Evolutionary conservation across 2,113 vertebrate species (phyloP).

Genomic region (Laticauda laticaudata): DNA sequence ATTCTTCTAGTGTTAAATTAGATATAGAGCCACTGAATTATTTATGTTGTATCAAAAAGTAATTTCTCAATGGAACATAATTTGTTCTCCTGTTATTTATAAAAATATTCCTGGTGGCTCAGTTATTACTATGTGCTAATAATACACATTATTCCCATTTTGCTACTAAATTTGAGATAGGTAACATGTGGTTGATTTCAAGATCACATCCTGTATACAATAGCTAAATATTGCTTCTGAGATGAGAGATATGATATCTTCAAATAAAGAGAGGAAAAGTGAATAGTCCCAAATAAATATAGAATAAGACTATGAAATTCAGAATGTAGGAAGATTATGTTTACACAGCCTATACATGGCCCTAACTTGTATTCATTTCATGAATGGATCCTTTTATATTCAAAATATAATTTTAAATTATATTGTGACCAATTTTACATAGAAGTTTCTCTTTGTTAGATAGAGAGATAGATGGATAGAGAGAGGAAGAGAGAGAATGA

Average conservation of each 20-base stretch:
- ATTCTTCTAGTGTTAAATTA: slow-evolving; percentile 16
- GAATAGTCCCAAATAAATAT: slow-evolving; percentile 18
- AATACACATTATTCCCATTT: slow-evolving; percentile 10
- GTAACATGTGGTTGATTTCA: slow-evolving; percentile 31
- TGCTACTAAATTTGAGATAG: slow-evolving; percentile 30
- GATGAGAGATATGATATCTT: slow-evolving; percentile 17
- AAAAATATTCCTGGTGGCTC: slow-evolving; percentile 12
- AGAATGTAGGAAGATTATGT: slow-evolving; percentile 27
- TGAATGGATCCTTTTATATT: slow-evolving; percentile 24
- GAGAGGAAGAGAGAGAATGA: neutral
- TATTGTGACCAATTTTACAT: neutral
- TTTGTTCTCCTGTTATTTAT: neutral
- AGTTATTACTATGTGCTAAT: slow-evolving; percentile 18
- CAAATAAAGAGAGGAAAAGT: slow-evolving; percentile 13
- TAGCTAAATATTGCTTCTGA: slow-evolving; percentile 17
- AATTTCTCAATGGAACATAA: slow-evolving; percentile 20
- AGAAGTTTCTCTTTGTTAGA: neutral
- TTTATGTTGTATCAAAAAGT: slow-evolving; percentile 16
- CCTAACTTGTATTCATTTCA: slow-evolving; percentile 6
- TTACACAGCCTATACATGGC: slow-evolving; percentile 20
- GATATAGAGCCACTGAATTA: slow-evolving; percentile 26
- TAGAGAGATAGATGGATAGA: too few relatives aligned
- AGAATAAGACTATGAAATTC: neutral
- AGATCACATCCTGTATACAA: neutral
- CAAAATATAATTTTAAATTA: neutral